Conservation (phyloP, 1,140 invertebrate species). For the Callitettix versicolor region DNA sequence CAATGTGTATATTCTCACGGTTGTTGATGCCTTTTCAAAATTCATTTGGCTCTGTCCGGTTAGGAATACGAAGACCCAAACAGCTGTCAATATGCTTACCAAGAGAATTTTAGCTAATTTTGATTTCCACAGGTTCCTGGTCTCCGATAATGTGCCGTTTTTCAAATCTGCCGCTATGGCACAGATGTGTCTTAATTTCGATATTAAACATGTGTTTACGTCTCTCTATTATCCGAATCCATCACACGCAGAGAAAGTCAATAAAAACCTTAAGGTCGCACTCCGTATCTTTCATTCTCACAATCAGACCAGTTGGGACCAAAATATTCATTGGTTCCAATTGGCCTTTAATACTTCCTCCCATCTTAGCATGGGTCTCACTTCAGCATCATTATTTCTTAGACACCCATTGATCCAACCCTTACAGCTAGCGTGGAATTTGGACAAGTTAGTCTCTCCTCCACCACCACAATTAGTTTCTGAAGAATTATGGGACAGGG, state of each 20-base stretch:
- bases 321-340: conserved; percentile 4
- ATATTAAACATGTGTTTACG: conserved; percentile 1
- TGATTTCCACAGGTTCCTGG: background rate
- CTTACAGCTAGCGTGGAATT: background rate
- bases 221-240: conserved; percentile 1
- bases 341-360: background rate
- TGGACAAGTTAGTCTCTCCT: background rate
- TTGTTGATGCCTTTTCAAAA: conserved; percentile 2
- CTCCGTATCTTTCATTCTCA: background rate
- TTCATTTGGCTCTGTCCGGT: background rate
- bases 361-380: background rate
- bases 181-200: background rate
- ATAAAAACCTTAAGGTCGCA: conserved; percentile 5
- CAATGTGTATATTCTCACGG: background rate
- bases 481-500: background rate
- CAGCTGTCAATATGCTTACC: background rate
- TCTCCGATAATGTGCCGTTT: background rate
- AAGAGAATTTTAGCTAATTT: background rate
- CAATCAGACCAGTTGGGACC: background rate
- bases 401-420: background rate
- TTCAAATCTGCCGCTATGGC: background rate
- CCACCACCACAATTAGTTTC: background rate
- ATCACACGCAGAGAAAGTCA: background rate
- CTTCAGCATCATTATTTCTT: background rate
- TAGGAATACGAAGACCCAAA: background rate